These are phyloP conservation scores for Patella caerulea DNA, from an alignment of 2,888 invertebrate species.

Conservation along the genomic window DNA sequence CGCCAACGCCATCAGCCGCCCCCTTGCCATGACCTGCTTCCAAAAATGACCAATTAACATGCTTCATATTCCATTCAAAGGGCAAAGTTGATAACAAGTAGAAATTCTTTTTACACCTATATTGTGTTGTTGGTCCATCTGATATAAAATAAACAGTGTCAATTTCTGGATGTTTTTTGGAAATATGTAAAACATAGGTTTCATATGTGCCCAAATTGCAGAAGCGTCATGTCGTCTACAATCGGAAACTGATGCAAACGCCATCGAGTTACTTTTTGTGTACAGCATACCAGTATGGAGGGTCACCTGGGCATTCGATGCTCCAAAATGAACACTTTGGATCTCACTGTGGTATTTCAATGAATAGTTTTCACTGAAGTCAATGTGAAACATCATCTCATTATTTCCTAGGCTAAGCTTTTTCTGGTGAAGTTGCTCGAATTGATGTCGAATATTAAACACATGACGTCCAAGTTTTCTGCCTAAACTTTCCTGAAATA, in stretches of 20 bases:
- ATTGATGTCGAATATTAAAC: too few relatives aligned
- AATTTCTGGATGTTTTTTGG: constrained; percentile 16
- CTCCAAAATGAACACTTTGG: constrained; percentile 63
- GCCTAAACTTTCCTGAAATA: too few relatives aligned
- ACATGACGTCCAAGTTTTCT: too few relatives aligned
- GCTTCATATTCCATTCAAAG: constrained; percentile 45
- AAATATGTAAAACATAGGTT: constrained; percentile 49
- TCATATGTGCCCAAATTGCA: constrained; percentile 69
- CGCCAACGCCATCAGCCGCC: constrained; percentile 64
- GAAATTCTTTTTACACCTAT: constrained; percentile 69
- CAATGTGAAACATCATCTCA: constrained; percentile 48
- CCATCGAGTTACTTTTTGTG: constrained; percentile 9
- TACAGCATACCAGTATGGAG: constrained; percentile 70
- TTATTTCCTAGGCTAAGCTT: too few relatives aligned
- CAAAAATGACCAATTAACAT: constrained; percentile 60
- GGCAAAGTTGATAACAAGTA: constrained; percentile 32
- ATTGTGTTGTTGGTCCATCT: constrained; percentile 68
- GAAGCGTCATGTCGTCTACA: constrained; percentile 59
- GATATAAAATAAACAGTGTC: constrained; percentile 48
- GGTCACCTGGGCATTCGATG: constrained; percentile 56
- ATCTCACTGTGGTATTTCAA: constrained; percentile 65
- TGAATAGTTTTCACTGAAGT: constrained; percentile 69
- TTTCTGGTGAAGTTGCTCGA: too few relatives aligned
- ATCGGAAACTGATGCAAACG: constrained; percentile 60
- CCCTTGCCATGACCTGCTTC: constrained; percentile 67